These are phyloP conservation scores for Gobiocypris rarus DNA, from an alignment of 2,113 vertebrate genomes.

Conservation along the genomic window DNA sequence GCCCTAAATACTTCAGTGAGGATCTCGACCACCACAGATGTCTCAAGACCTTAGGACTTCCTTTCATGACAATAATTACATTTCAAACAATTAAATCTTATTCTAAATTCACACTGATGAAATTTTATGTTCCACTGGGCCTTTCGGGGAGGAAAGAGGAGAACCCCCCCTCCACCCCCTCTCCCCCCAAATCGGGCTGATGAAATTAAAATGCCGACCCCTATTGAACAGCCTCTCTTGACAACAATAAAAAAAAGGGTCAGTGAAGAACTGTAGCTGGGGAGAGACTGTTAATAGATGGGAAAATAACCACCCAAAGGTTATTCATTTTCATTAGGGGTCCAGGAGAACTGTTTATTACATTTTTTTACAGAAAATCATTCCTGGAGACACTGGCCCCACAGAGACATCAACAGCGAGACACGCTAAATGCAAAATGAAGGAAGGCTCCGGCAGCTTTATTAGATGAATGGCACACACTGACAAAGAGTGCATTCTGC, in stretches of 20 bases:
- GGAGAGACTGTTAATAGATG: conserved; percentile 68
- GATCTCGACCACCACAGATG: conserved; percentile 31
- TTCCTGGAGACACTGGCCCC: conserved; percentile 57
- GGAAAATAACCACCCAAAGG: conserved; percentile 67
- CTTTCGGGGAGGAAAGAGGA: conserved; percentile 49
- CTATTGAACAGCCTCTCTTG: conserved; percentile 60
- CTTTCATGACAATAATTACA: conserved; percentile 62
- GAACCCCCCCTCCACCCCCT: too few relatives aligned
- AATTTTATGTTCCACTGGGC: conserved; percentile 56
- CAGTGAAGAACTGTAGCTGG: conserved; percentile 62
- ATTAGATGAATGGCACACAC: conserved; percentile 88
- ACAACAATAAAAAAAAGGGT: conserved; percentile 72
- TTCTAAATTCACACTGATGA: conserved; percentile 61
- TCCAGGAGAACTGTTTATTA: conserved; percentile 69
- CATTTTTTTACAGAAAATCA: conserved; percentile 57
- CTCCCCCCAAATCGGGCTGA: conserved; percentile 51
- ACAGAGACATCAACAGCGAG: conserved; percentile 48
- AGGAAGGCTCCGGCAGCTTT: conserved; percentile 73
- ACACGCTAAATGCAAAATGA: conserved; percentile 56
- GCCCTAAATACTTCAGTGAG: conserved; percentile 25
- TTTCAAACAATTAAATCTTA: conserved; percentile 66
- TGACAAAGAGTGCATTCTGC: conserved; percentile 89
- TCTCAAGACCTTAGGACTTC: conserved; percentile 37
- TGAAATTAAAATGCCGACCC: conserved; percentile 67
- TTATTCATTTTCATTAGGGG: conserved; percentile 72